phyloP scores from a whole-genome alignment of 2,888 invertebrate genomes.

The Aphidius colemani region DNA sequence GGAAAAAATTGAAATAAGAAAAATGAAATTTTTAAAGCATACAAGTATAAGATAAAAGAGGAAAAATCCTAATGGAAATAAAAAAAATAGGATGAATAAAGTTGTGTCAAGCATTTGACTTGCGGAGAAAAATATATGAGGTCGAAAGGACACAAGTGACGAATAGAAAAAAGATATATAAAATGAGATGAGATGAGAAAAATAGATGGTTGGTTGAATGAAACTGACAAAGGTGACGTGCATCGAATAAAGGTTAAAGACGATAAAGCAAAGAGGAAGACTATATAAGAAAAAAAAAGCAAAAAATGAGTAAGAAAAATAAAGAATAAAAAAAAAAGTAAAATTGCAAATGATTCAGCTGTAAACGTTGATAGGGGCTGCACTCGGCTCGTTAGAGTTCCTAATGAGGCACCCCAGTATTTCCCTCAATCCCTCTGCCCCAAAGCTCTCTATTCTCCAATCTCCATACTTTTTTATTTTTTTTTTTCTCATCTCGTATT shows the following conservation, averaged over 20 bases:
- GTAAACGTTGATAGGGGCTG: constrained; percentile 44
- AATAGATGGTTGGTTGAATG: too few relatives aligned
- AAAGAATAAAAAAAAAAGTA: constrained; percentile 26
- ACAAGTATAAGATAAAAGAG: neutral
- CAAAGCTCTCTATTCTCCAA: constrained; percentile 16
- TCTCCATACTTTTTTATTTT: constrained; percentile 1
- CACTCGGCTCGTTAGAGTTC: constrained; percentile 59
- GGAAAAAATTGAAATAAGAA: too few relatives aligned
- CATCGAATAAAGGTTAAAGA: constrained; percentile 22
- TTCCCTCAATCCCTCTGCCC: too few relatives aligned
- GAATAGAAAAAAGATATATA: constrained; percentile 3
- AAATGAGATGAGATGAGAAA: neutral
- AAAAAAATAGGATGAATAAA: constrained; percentile 17
- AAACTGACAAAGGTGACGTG: constrained; percentile 4
- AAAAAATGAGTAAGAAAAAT: constrained; percentile 27
- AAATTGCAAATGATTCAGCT: constrained; percentile 47
- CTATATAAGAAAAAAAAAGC: constrained; percentile 25
- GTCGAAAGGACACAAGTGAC: constrained; percentile 29
- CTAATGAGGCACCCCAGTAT: constrained; percentile 51
- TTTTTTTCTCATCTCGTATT: constrained; percentile 22
- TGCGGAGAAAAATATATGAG: constrained; percentile 27
- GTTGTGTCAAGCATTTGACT: constrained; percentile 26
- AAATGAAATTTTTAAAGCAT: neutral
- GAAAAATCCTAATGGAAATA: constrained; percentile 27
- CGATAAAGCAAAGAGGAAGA: constrained; percentile 32